Base-by-base conservation (phyloP, 2,888 invertebrate species). In the Escarpia spicata region DNA sequence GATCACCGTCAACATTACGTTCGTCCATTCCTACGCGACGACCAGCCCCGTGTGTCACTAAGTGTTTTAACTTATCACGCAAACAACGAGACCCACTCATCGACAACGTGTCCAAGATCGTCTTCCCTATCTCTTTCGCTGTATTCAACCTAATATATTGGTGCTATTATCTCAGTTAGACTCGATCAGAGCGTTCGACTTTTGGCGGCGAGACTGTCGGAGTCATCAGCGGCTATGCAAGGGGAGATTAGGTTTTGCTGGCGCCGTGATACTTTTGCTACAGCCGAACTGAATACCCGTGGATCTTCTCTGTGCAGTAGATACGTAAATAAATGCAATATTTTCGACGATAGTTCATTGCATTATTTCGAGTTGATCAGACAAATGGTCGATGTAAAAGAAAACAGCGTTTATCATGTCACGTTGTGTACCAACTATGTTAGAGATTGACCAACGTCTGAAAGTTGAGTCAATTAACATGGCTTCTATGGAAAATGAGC, bases 261-360 rank as follows among this genome's bases (percentile, higher is more conserved):
- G 2, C 19, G 4, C 19, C 75, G 4, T 26, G 19, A 6, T 75
- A 75, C 75, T 75, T n/a, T 6, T 26, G 75, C 19, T 52, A 75
- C 6, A 26, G 19, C 26, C 19, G 26, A 26, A 6, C 75, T 75
- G 75, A 75, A 15, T 75, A n/a, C n/a, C n/a, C 75, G 75, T 75
- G 75, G 26, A 26, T 75, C 75, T 15, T 75, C 75, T 52, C 15
- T 52, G 52, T 52, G 52, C 26, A 26, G 75, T 26, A 75, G 19
- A 26, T 75, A 26, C 75, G 75, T 75, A 75, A 75, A 75, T 75
- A 75, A 75, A 75, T 75, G 19, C 75, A 75, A n/a, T 26, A 6
- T 75, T 75, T 75, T 75, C 75, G 75, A 75, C 75, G 75, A 75
- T 75, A 75, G n/a, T 75, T 75, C 75, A 75, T 75, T 26, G 75